These are phyloP conservation scores for Tetranychus cinnabarinus DNA, from an alignment of 1,140 invertebrate genomes.

Conservation along the genomic window DNA sequence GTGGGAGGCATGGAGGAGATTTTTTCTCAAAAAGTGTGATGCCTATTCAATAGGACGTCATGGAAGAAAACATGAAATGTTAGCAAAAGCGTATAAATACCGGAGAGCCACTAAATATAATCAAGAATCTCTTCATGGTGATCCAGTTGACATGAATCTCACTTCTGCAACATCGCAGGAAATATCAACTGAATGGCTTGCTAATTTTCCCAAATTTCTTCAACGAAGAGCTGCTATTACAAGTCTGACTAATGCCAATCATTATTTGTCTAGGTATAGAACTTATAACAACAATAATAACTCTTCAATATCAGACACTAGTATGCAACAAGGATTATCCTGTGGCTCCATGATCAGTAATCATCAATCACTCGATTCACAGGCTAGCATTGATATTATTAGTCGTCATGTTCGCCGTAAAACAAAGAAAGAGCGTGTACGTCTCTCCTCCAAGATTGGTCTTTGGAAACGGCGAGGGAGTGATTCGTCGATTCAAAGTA, in stretches of 20 bases:
- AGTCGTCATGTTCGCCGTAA: slow-evolving; percentile 38
- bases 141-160: slow-evolving; percentile 35
- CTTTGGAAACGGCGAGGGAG: slow-evolving; percentile 33
- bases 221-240: slow-evolving; percentile 47
- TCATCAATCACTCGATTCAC: slow-evolving; percentile 36
- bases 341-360: slow-evolving; percentile 18
- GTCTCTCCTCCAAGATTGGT: background rate
- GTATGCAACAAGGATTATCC: slow-evolving; percentile 2
- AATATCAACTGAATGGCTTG: slow-evolving; percentile 51
- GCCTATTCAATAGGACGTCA: slow-evolving; percentile 21
- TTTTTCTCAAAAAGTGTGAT: slow-evolving; percentile 41
- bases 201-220: slow-evolving; percentile 59
- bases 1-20: slow-evolving; percentile 52
- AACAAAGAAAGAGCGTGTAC: slow-evolving; percentile 38
- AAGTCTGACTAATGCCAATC: slow-evolving; percentile 1
- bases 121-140: slow-evolving; percentile 19
- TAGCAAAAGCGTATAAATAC: slow-evolving; percentile 30
- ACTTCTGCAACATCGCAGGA: slow-evolving; percentile 42
- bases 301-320: slow-evolving; percentile 15
- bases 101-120: background rate
- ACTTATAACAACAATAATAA: slow-evolving; percentile 1
- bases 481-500: slow-evolving; percentile 47
- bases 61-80: slow-evolving; percentile 65
- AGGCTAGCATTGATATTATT: slow-evolving; percentile 8
- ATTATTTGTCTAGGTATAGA: slow-evolving; percentile 1